Evolutionary conservation across 2,797 vertebrate genomes (phyloP), one percentile per base, ranked within the genome.

Genomic region (Anguilla obscura): DNA sequence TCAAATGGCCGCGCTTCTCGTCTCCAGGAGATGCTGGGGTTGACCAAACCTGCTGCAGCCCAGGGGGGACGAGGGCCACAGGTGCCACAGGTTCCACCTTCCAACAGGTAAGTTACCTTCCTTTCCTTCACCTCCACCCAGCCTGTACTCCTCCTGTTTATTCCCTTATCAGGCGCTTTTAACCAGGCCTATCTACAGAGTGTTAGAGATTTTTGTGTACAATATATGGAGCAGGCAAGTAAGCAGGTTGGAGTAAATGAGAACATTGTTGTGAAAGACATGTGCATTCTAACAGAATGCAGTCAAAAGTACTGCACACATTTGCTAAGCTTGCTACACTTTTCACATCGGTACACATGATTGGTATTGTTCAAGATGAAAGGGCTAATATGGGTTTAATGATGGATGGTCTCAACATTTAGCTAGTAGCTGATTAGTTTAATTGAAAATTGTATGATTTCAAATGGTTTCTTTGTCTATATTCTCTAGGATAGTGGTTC

Each of bases 1-100:
- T 84, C 30, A 84, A 36, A 76, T 27, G 27, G 50, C 18, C 54
- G 18, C 85, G 18, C 21, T 50, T 88, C 79, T 76, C 86, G 2
- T 90, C 63, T 92, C 5, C 93, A 99, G 98, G 98, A 99, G 94
- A 99, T 99, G 98, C 93, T 99, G 8, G 98, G 97, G 14, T 96
- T 99, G 87, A 95, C 96, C 83, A 99, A 99, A 95, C 96, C 97
- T 88, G 93, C 96, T 2, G 95, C 96, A 84, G 91, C 95, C 88
- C 98, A 99, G 92, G 95, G 95, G 0, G 95, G 96, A 27, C 96
- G 97, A 90, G 97, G 96, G 88, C 96, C 97, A 89, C 98, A 99
- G 86, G 94, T 96, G 1, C 95, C 96, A 84, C 97, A 97, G 33
- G 96, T 95, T 58, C 98, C 97, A 89, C 95, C 97, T 89, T 97